phyloP scores from a whole-genome alignment of 1,140 invertebrate genomes.

The Drepana arcuata region DNA sequence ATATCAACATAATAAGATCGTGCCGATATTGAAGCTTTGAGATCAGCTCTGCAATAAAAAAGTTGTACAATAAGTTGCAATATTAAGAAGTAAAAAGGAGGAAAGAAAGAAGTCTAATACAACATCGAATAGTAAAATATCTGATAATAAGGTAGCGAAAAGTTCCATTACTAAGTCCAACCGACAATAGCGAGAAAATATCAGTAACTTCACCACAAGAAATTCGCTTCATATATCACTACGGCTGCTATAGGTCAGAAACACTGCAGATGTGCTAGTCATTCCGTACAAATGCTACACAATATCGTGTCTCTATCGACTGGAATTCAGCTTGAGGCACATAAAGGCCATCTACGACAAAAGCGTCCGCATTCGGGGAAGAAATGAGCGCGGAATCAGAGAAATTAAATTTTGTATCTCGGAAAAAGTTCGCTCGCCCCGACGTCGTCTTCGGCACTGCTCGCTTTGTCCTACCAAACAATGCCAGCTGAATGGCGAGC shows the following conservation, averaged over 20 bases:
- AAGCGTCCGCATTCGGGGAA: slow-evolving; percentile 26
- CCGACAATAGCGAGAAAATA: slow-evolving; percentile 25
- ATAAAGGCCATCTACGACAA: slow-evolving; percentile 46
- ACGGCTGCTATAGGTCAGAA: slow-evolving; percentile 12
- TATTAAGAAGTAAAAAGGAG: slow-evolving; percentile 4
- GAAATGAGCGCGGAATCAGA: slow-evolving; percentile 35
- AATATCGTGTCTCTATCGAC: slow-evolving; percentile 44
- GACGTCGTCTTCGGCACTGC: slow-evolving; percentile 17
- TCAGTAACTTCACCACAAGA: slow-evolving; percentile 32
- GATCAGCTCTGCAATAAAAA: background rate
- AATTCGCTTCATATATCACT: slow-evolving; percentile 33
- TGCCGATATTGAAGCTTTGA: background rate
- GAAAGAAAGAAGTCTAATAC: background rate
- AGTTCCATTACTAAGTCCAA: slow-evolving; percentile 1
- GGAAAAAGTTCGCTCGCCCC: slow-evolving; percentile 26
- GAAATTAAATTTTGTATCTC: slow-evolving; percentile 54
- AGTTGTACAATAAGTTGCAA: slow-evolving; percentile 3
- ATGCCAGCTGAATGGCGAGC: slow-evolving; percentile 31
- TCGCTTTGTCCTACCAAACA: slow-evolving; percentile 35
- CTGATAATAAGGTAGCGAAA: slow-evolving; percentile 1
- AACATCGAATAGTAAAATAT: background rate
- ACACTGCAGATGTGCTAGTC: slow-evolving; percentile 35
- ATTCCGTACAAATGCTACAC: slow-evolving; percentile 44
- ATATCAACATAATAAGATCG: too few relatives aligned
- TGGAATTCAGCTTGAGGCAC: slow-evolving; percentile 36